These are phyloP conservation scores for Rhizoglyphus robini DNA, from an alignment of 1,140 invertebrate species.

Conservation along the genomic window DNA sequence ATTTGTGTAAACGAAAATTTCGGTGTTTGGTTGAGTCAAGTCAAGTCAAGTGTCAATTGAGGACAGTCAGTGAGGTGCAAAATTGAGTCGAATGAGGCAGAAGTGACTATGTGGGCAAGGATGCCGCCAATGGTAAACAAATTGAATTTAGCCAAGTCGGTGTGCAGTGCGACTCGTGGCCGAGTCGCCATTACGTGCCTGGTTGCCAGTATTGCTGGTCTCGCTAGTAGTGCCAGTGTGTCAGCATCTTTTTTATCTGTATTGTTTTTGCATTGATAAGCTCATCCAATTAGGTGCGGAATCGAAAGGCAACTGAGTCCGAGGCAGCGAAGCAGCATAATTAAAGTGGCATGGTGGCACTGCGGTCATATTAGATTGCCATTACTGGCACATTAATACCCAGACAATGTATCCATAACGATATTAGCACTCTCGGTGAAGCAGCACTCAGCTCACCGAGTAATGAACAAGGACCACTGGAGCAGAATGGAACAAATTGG, in stretches of 20 bases:
- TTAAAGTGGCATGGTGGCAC: constrained; percentile 12
- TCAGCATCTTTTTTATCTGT: constrained; percentile 3
- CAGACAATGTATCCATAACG: constrained; percentile 2
- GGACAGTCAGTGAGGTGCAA: not conserved
- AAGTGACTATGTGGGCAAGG: not conserved
- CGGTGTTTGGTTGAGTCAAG: too few species aligned
- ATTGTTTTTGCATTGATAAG: constrained; percentile 14
- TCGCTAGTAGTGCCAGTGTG: constrained; percentile 8
- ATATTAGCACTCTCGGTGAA: not conserved
- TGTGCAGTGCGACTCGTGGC: not conserved
- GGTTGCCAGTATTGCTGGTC: not conserved
- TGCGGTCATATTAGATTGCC: not conserved
- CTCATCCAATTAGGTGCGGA: constrained; percentile 9
- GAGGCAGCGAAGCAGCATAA: constrained; percentile 1
- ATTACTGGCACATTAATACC: constrained; percentile 8
- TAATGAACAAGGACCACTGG: constrained; percentile 3
- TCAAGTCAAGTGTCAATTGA: constrained; percentile 9
- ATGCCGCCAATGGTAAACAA: not conserved
- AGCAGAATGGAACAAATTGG: constrained; percentile 3
- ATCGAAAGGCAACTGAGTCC: not conserved
- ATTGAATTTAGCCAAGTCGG: not conserved
- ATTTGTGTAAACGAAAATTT: too few species aligned
- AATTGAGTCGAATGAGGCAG: not conserved
- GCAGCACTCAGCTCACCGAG: not conserved
- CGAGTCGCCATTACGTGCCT: constrained; percentile 10